phyloP scores from a whole-genome alignment of 1,140 invertebrate species.

The Platyscapa corneri region DNA sequence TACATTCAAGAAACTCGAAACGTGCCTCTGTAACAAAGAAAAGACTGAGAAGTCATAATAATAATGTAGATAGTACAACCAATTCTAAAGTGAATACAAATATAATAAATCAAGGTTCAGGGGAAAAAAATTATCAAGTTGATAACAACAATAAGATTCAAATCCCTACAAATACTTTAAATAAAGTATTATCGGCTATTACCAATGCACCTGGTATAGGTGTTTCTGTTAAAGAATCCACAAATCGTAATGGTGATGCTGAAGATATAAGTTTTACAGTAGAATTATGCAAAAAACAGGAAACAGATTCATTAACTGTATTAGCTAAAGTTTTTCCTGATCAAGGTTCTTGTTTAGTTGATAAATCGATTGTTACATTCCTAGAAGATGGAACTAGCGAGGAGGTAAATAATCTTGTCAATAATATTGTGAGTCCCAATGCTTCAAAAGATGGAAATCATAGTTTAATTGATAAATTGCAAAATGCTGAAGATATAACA shows the following conservation, averaged over 20 bases:
- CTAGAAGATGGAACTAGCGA: conserved; percentile 65
- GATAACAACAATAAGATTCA: conserved; percentile 64
- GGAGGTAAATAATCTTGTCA: conserved; percentile 67
- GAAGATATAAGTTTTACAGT: conserved; percentile 73
- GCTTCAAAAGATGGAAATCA: conserved; percentile 54
- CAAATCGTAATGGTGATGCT: conserved; percentile 62
- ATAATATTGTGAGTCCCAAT: conserved; percentile 60
- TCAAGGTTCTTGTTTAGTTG: conserved; percentile 70
- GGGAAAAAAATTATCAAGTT: conserved; percentile 30
- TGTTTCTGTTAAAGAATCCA: conserved; percentile 70
- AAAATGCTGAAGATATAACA: conserved; percentile 64
- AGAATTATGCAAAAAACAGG: conserved; percentile 67
- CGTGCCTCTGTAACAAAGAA: conserved; percentile 62
- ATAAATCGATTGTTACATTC: conserved; percentile 65
- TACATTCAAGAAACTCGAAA: conserved; percentile 42
- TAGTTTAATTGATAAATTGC: conserved; percentile 58
- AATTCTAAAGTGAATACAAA: conserved; percentile 44
- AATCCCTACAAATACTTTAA: conserved; percentile 69
- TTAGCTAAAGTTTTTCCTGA: conserved; percentile 71
- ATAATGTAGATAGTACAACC: conserved; percentile 47
- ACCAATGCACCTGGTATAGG: conserved; percentile 67
- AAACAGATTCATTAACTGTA: conserved; percentile 62
- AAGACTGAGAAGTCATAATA: conserved; percentile 65
- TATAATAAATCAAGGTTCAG: conserved; percentile 5
- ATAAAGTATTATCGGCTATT: conserved; percentile 69